Conservation (phyloP, 2,888 invertebrate species). For the Dastarcus helophoroides region DNA sequence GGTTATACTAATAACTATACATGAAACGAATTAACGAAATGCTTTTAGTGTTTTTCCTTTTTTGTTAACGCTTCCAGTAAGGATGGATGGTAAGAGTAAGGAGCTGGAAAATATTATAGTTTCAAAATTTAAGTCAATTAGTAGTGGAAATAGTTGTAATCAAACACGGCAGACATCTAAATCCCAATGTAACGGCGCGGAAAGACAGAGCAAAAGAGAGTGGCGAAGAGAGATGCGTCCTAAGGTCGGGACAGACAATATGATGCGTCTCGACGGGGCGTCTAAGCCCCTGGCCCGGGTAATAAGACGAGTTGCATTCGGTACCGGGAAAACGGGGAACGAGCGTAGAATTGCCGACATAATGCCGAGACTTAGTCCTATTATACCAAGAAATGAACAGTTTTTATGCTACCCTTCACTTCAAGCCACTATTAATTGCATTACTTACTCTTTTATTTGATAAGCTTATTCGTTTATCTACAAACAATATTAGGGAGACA, state of each 20-base stretch:
- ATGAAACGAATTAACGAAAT: too few relatives aligned
- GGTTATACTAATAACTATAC: too few relatives aligned
- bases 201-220: background rate
- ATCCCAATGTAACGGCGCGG: slow-evolving; percentile 1
- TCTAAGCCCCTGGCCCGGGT: slow-evolving; percentile 7
- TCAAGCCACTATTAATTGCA: background rate
- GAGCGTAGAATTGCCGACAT: slow-evolving; percentile 16
- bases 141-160: too few relatives aligned
- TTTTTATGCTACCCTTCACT: slow-evolving; percentile 1
- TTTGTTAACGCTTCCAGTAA: too few relatives aligned
- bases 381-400: slow-evolving; percentile 5
- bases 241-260: slow-evolving; percentile 4
- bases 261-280: slow-evolving; percentile 8
- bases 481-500: too few relatives aligned
- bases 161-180: background rate
- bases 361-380: slow-evolving; percentile 12
- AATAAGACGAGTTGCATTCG: slow-evolving; percentile 6
- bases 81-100: too few relatives aligned
- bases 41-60: too few relatives aligned
- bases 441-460: too few relatives aligned
- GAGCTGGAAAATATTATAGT: too few relatives aligned
- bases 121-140: too few relatives aligned
- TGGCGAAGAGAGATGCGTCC: background rate
- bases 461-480: too few relatives aligned
- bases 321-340: slow-evolving; percentile 7